Conservation (phyloP, 2,113 vertebrate genomes). For the Apodemus sylvaticus region DNA sequence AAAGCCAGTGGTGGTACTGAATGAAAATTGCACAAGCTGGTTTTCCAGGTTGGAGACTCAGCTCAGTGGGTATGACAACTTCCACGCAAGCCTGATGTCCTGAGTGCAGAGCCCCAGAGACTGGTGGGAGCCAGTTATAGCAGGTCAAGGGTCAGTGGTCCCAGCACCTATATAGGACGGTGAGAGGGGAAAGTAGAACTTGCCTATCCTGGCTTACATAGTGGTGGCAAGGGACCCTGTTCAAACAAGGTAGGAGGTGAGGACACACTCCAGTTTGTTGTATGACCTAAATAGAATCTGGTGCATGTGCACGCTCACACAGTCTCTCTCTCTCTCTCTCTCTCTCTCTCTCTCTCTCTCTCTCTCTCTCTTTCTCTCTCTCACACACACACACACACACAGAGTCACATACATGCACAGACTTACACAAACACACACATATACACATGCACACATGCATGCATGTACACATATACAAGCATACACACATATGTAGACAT, state of each 20-base stretch:
- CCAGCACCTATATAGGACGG: not conserved
- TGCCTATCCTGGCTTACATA: not conserved
- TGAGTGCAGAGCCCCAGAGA: not conserved
- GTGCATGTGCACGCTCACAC: no score
- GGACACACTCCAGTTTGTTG: not conserved
- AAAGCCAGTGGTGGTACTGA: not conserved
- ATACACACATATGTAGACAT: fast-evolving
- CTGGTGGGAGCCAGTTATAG: not conserved
- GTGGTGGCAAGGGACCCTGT: not conserved
- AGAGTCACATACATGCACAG: no score
- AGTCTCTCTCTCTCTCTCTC: no score
- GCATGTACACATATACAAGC: no score
- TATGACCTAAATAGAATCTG: not conserved
- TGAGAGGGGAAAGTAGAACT: not conserved
- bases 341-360: no score
- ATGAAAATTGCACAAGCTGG: not conserved
- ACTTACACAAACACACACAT: not conserved
- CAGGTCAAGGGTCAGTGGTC: not conserved
- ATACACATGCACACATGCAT: not conserved
- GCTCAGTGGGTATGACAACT: not conserved
- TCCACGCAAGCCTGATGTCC: not conserved
- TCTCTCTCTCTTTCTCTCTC: no score
- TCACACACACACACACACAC: no score
- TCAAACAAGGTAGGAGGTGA: not conserved
- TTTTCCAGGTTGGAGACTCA: not conserved